A percentile compares a stretch with the other conserved stretches of the same genome.
Evolutionary conservation across 2,888 invertebrate species (phyloP).

Genomic region (Agonum fuliginosum): DNA sequence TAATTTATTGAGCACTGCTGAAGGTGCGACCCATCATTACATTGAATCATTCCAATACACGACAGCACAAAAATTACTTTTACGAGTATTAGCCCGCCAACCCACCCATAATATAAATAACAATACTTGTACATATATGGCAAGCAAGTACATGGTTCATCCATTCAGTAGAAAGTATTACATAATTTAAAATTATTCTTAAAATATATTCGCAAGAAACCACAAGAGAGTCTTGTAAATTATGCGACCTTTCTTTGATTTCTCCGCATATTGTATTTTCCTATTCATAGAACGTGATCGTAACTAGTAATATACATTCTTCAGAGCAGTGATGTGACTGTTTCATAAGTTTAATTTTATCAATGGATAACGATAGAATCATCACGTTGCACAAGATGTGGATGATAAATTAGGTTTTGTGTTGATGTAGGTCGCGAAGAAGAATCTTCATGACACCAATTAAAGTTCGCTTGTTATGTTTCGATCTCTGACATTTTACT

Average conservation of each 20-base stretch:
- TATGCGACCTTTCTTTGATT: conserved; percentile 33
- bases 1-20: not conserved
- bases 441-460: conserved; percentile 26
- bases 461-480: not conserved
- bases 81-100: too few relatives aligned
- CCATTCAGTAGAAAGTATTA: conserved; percentile 11
- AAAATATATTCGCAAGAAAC: conserved; percentile 3
- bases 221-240: conserved; percentile 8
- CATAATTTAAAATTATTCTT: not conserved
- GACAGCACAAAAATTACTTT: conserved; percentile 25
- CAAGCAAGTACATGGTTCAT: not conserved
- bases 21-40: not conserved
- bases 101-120: not conserved
- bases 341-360: conserved; percentile 28
- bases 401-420: conserved; percentile 14
- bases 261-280: conserved; percentile 2
- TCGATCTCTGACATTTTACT: conserved; percentile 37
- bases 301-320: conserved; percentile 34
- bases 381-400: conserved; percentile 6
- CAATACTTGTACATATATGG: conserved; percentile 15
- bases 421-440: conserved; percentile 4
- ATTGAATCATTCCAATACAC: conserved; percentile 17
- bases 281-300: not conserved
- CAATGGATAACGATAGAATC: conserved; percentile 11
- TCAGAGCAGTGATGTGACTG: not conserved